A percentile compares a stretch with the other conserved stretches of the same genome.
These are phyloP conservation scores for Andrena haemorrhoa DNA, from an alignment of 2,888 invertebrate genomes.

Conservation along the genomic window DNA sequence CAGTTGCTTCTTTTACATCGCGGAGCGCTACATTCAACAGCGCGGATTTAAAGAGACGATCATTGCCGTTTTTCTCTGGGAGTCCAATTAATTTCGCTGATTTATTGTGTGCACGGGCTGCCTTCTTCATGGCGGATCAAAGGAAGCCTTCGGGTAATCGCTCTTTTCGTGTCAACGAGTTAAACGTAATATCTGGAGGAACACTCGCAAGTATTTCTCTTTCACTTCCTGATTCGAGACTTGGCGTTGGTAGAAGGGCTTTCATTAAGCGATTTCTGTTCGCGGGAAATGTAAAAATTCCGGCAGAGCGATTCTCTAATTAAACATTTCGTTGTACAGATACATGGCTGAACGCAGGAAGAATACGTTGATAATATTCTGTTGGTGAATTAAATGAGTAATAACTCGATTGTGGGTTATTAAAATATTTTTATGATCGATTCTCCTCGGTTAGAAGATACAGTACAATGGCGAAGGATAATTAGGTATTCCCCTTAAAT, in stretches of 20 bases:
- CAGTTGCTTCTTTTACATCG: not conserved
- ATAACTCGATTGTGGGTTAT: not conserved
- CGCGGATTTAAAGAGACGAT: conserved; percentile 8
- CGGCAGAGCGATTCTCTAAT: not conserved
- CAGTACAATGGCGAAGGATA: not conserved
- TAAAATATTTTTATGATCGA: conserved; percentile 8
- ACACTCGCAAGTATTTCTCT: conserved; percentile 6
- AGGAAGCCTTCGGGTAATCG: conserved; percentile 4
- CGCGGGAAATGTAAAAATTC: not conserved
- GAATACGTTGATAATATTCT: not conserved
- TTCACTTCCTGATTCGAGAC: not conserved
- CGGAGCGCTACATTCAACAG: too few species aligned
- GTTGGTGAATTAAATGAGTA: not conserved
- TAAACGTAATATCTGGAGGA: conserved; percentile 31
- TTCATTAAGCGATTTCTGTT: conserved; percentile 9
- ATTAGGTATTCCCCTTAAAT: not conserved
- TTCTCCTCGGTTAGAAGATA: not conserved
- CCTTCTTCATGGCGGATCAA: conserved; percentile 4
- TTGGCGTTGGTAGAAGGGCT: not conserved
- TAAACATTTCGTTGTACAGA: not conserved
- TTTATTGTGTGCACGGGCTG: not conserved
- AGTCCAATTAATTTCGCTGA: conserved; percentile 25
- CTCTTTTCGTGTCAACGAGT: not conserved
- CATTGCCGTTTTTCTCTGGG: not conserved
- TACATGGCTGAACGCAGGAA: not conserved